These are phyloP conservation scores for Bolinopsis microptera DNA, from an alignment of 37 sponge, comb jelly and placozoan species.

Conservation along the genomic window DNA sequence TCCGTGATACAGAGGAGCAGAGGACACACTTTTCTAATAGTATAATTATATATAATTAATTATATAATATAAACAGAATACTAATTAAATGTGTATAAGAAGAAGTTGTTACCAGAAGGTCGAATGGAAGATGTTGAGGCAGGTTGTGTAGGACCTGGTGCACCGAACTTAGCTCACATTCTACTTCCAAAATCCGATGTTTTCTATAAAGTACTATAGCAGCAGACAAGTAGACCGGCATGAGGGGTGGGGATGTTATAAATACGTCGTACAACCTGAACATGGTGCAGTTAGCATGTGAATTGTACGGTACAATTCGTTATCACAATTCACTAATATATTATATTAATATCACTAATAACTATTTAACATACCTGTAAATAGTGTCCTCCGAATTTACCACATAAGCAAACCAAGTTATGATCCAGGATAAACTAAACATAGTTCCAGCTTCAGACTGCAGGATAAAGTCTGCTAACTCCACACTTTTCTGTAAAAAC, in stretches of 20 bases:
- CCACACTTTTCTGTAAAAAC: conserved; percentile 56
- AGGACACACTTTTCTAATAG: too few relatives aligned
- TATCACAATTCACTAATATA: too few relatives aligned
- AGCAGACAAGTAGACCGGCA: conserved; percentile 56
- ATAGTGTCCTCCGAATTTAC: neutral
- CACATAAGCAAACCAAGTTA: conserved; percentile 65
- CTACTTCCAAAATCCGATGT: neutral
- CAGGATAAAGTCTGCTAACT: conserved; percentile 28
- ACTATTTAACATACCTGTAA: conserved; percentile 49
- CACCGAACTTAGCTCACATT: conserved; percentile 59
- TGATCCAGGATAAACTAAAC: conserved; percentile 61
- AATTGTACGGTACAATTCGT: too few relatives aligned
- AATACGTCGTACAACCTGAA: conserved; percentile 59
- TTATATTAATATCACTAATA: too few relatives aligned
- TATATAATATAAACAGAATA: too few relatives aligned
- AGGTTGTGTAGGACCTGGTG: conserved; percentile 41
- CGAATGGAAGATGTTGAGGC: conserved; percentile 28
- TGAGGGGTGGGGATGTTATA: neutral
- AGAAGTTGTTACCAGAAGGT: neutral
- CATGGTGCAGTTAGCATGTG: neutral
- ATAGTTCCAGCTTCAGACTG: conserved; percentile 39
- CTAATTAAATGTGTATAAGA: too few relatives aligned
- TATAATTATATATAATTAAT: too few relatives aligned
- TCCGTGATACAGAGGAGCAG: too few relatives aligned
- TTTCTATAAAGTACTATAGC: conserved; percentile 50